These are phyloP conservation scores for Eupithecia centaureata DNA, from an alignment of 2,888 invertebrate genomes.

Conservation along the genomic window DNA sequence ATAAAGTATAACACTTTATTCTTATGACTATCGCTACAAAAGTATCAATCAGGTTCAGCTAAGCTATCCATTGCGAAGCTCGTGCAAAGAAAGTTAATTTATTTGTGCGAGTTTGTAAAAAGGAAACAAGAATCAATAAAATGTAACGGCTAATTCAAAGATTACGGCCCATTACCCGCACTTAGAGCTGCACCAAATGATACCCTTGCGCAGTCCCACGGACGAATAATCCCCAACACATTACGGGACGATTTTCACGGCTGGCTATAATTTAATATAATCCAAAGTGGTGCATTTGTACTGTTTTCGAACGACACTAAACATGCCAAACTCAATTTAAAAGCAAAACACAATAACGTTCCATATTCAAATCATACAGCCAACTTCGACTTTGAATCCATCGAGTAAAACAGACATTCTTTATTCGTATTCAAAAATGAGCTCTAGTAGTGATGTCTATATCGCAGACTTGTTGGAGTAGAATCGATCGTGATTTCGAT, in stretches of 20 bases:
- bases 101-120: constrained; percentile 48
- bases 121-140: constrained; percentile 73
- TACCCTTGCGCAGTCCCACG: constrained; percentile 78
- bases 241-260: constrained; percentile 82
- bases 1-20: no score
- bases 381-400: constrained; percentile 31
- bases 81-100: constrained; percentile 25
- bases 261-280: constrained; percentile 84
- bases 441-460: constrained; percentile 45
- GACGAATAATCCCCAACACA: constrained; percentile 78
- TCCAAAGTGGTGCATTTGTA: constrained; percentile 79
- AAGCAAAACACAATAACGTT: constrained; percentile 37
- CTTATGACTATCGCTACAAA: background rate
- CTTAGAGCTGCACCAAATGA: constrained; percentile 76
- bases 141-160: constrained; percentile 78
- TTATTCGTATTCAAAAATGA: constrained; percentile 47
- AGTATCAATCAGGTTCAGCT: background rate
- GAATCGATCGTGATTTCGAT: constrained; percentile 78
- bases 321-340: constrained; percentile 51
- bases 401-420: constrained; percentile 57
- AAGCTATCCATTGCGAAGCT: background rate
- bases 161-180: constrained; percentile 75
- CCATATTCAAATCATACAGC: constrained; percentile 22
- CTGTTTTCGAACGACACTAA: constrained; percentile 49
- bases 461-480: constrained; percentile 42